Evolutionary conservation across 2,888 invertebrate genomes (phyloP).

Genomic region (Fragum sueziense): DNA sequence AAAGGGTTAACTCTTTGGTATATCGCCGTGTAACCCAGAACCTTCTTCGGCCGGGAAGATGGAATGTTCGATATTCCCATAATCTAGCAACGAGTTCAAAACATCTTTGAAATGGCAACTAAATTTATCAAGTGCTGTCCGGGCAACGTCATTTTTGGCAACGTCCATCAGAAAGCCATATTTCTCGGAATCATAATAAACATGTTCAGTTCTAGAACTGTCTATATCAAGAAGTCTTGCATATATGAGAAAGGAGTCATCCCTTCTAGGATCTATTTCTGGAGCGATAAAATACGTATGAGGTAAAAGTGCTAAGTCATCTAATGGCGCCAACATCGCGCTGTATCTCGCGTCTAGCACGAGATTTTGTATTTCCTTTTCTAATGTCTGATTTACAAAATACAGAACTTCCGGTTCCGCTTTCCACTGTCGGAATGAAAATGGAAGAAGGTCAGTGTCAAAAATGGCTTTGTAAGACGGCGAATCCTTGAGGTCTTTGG

Average conservation of each 20-base stretch:
- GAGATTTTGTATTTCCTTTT: neutral
- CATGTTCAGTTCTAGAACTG: neutral
- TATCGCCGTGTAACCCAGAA: neutral
- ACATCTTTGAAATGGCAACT: neutral
- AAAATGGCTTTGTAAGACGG: neutral
- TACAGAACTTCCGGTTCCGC: neutral
- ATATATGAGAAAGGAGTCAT: constrained; percentile 7
- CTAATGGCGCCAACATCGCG: constrained; percentile 1
- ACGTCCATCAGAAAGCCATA: constrained; percentile 1
- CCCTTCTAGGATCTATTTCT: constrained; percentile 13
- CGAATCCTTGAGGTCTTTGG: neutral
- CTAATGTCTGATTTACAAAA: constrained; percentile 7
- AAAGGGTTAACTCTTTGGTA: neutral
- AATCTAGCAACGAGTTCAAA: neutral
- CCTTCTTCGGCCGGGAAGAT: neutral
- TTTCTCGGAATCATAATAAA: neutral
- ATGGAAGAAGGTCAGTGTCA: constrained; percentile 5
- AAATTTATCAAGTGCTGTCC: neutral
- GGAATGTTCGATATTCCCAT: neutral
- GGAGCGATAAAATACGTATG: constrained; percentile 13
- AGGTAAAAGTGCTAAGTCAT: neutral
- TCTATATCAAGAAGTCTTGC: neutral
- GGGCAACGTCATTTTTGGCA: neutral
- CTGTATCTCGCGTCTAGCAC: constrained; percentile 11
- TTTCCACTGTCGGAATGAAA: constrained; percentile 5